Evolutionary conservation across 2,888 invertebrate genomes (phyloP).

Genomic region (Saturnia japonica): DNA sequence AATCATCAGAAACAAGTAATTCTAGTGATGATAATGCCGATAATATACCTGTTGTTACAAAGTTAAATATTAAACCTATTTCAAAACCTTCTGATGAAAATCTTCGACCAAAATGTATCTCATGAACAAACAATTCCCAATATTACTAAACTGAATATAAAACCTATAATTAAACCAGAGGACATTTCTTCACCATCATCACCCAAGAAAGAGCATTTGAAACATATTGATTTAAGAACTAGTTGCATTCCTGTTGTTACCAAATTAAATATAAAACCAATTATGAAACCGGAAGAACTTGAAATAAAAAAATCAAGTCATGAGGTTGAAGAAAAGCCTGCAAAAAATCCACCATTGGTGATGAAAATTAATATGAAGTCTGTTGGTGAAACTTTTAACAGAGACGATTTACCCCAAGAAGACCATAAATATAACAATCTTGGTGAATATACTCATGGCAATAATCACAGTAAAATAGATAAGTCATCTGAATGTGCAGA

Average conservation of each 20-base stretch:
- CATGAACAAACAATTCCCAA: conserved; percentile 62
- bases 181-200: conserved; percentile 58
- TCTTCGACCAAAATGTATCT: conserved; percentile 40
- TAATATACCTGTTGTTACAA: conserved; percentile 75
- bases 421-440: conserved; percentile 46
- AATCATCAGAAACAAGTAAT: conserved; percentile 73
- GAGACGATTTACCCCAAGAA: conserved; percentile 44
- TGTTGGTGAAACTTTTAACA: conserved; percentile 52
- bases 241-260: conserved; percentile 62
- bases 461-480: conserved; percentile 1
- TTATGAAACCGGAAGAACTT: conserved; percentile 68
- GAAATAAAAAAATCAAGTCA: conserved; percentile 46
- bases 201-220: conserved; percentile 64
- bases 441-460: conserved; percentile 16
- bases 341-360: conserved; percentile 68
- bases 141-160: conserved; percentile 70
- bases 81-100: conserved; percentile 63
- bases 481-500: conserved; percentile 2
- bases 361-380: conserved; percentile 77
- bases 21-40: conserved; percentile 76
- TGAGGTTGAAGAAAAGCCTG: conserved; percentile 47
- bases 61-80: conserved; percentile 83
- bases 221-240: conserved; percentile 43
- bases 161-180: conserved; percentile 69
- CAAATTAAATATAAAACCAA: conserved; percentile 77